Percentiles rank a stretch among this genome's conserved stretches.
These are phyloP conservation scores for Coenobita brevimanus DNA, from an alignment of 1,140 invertebrate genomes.

Conservation along the genomic window DNA sequence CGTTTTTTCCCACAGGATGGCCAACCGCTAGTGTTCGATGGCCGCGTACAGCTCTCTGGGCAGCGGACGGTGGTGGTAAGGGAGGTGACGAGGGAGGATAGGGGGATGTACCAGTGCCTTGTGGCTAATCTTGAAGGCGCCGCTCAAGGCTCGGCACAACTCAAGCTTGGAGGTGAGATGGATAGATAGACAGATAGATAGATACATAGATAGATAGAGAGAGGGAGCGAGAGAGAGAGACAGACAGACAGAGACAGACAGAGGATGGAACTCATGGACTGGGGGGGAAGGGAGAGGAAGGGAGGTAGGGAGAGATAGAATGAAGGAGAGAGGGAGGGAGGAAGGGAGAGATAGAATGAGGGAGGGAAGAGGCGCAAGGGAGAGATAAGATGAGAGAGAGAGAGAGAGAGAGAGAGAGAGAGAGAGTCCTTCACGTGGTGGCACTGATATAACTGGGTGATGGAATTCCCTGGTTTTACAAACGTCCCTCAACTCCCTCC, in stretches of 20 bases:
- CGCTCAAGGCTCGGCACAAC: conserved; percentile 91
- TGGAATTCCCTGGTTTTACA: no score
- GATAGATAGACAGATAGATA: neutral
- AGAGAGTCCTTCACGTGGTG: no score
- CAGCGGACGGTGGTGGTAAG: conserved; percentile 85
- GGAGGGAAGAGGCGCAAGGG: neutral
- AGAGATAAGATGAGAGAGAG: neutral
- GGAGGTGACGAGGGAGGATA: conserved; percentile 93
- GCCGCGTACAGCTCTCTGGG: conserved; percentile 75
- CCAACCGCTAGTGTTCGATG: conserved; percentile 73
- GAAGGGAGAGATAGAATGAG: neutral
- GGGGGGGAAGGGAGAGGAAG: neutral
- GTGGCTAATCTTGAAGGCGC: conserved; percentile 94
- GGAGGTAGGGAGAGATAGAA: neutral
- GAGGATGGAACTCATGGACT: neutral
- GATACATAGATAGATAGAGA: neutral
- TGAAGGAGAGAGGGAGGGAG: neutral
- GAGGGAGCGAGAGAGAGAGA: neutral
- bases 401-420: no score
- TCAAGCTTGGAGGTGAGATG: conserved; percentile 87
- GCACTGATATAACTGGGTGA: no score
- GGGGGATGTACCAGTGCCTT: conserved; percentile 98
- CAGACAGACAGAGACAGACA: neutral
- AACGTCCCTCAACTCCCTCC: no score
- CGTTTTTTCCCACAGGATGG: no score